Evolutionary conservation across 1,140 invertebrate genomes (phyloP), one percentile per base, ranked within the genome.

Genomic region (Helicoverpa armigera): DNA sequence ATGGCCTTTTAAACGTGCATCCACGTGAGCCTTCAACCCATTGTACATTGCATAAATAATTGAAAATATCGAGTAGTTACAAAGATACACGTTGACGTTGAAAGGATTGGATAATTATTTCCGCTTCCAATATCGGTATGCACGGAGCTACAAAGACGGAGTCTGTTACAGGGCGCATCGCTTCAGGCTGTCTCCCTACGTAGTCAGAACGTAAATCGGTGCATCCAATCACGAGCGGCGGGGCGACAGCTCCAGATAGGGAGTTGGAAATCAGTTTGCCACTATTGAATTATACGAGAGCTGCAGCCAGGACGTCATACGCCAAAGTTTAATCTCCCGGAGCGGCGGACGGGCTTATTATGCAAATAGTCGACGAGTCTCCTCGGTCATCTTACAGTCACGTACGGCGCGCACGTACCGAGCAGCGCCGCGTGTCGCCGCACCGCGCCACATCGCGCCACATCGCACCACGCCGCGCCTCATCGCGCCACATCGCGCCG

Each of bases 231-330:
- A 91, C 87, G 83, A 65, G 78, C 82, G 69, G 43, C 80, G 60
- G 61, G 79, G 78, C 77, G 85, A 78, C 83, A 82, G 82, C 61
- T 83, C 82, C 80, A 75, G 84, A 87, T 86, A 83, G 80, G 74
- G 84, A 92, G 82, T 93, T 89, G 82, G 87, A 87, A 93, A 90
- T 93, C 91, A 92, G 90, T 92, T 93, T 90, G 90, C 90, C 90
- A 91, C 90, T 94, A 94, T 94, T 94, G 90, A 94, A 93, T 94
- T 94, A 94, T 92, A 92, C 84, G 87, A 86, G 88, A 87, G 87
- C 90, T 89, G 91, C 90, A 92, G 89, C 85, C 87, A 86, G 88
- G 88, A 91, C 90, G 89, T 92, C 91, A 92, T 94, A 93, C 90
- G 91, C 86, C 88, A 86, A 92, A 92, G 91, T 94, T 92, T 92